Evolutionary conservation across 2,888 invertebrate species (phyloP), one percentile per base, ranked within the genome.

Genomic region (Trichacis sp.): DNA sequence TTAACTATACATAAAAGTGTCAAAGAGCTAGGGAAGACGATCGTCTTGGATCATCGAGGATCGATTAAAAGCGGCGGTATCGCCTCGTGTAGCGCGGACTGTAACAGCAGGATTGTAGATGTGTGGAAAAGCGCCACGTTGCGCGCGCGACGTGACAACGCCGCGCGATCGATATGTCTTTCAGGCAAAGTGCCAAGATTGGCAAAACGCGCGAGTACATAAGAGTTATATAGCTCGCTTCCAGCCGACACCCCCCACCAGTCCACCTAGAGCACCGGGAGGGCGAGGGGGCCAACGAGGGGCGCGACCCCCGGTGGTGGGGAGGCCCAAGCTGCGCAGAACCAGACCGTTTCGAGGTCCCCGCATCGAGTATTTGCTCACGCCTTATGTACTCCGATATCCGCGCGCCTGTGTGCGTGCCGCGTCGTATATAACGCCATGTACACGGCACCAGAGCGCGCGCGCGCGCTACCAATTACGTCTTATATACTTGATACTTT

Each of bases 181-280:
- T 83, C 81, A 84, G 84, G 84, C 84, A 82, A 81, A 81, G 79
- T 84, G 84, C 84, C 84, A 84, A 84, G 84, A 83, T 82, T 83
- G 80, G 82, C 77, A 79, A 24, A 81, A 79, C 75, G 81, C 75
- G 69, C 72, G 73, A 71, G 71, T 75, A n/a, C n/a, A n/a, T n/a
- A n/a, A n/a, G n/a, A n/a, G n/a, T n/a, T n/a, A 77, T 77, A 79
- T 78, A 78, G 64, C 75, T 73, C 62, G 76, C 76, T 79, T 81
- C 80, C 79, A 79, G 79, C 75, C 80, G 70, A 61, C 68, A 72
- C 68, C 74, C 74, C 69, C 76, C 73, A 61, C 62, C 54, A 24
- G 4, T 8, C 8, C 24, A n/a, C n/a, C n/a, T n/a, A n/a, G n/a
- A n/a, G n/a, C n/a, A n/a, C 54, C 74, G 68, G 73, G 73, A 72